These are phyloP conservation scores for Scolanthus callimorphus DNA, from an alignment of 92 coral and sea anemone species.

Conservation along the genomic window DNA sequence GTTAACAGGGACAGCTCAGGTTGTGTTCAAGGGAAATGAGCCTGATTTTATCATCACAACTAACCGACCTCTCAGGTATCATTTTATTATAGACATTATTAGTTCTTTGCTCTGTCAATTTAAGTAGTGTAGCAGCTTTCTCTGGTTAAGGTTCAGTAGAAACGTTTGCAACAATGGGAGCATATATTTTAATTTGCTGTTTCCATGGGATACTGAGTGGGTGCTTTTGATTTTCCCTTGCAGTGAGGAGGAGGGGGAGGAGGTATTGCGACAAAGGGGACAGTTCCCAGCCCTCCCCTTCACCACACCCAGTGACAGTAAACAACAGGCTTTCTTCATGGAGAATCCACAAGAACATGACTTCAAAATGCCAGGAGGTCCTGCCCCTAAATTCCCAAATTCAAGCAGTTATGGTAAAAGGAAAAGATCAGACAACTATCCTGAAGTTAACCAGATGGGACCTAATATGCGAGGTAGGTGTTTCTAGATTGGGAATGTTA, in stretches of 20 bases:
- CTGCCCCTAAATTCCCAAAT: constrained; percentile 46
- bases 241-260: constrained; percentile 99
- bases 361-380: constrained; percentile 60
- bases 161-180: no score
- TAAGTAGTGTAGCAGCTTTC: no score
- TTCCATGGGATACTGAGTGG: no score
- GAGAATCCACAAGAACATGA: constrained; percentile 28
- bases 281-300: constrained; percentile 70
- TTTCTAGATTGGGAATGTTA: background rate
- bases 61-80: constrained; percentile 88
- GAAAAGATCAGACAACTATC: constrained; percentile 11
- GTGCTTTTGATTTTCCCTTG: background rate
- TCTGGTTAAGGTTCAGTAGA: no score
- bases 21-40: constrained; percentile 90
- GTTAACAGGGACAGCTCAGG: constrained; percentile 96
- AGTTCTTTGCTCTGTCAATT: no score
- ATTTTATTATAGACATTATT: no score
- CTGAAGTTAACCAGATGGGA: background rate
- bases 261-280: constrained; percentile 79
- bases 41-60: constrained; percentile 96
- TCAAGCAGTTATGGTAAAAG: constrained; percentile 34
- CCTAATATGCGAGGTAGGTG: background rate
- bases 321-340: constrained; percentile 23
- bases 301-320: constrained; percentile 36
- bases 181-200: no score